Evolutionary conservation across 2,888 invertebrate genomes (phyloP), one percentile per base, ranked within the genome.

Genomic region (Cyaniris semiargus): DNA sequence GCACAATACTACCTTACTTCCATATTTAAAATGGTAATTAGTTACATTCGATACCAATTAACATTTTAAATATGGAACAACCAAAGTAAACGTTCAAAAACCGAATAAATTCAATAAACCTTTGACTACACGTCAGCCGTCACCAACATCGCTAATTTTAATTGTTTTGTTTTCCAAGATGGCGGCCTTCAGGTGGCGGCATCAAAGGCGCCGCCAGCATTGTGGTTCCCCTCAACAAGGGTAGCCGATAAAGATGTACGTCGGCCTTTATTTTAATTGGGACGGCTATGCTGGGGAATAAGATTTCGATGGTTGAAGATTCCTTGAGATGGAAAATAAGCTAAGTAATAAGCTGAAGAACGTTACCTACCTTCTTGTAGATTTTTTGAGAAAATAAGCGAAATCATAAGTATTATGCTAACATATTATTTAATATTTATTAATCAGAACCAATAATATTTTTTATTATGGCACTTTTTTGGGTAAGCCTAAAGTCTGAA

Each of bases 151-250:
- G 66, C 70, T 34, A 48, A 44, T 38, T 76, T 66, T 66, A 27
- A 66, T 66, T 66, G 66, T 66, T 66, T 66, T 66, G 66, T 23
- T 66, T 66, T 66, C 27, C 27, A 66, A 66, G 31, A 66, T 66
- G 66, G 66, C 66, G 66, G 15, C 66, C 15, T 23, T 66, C 66
- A 66, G 66, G 66, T 74, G 72, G 72, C 72, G 27, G 7, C 21
- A 8, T 74, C 48, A 90, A 92, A 87, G 79, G 78, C 81, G 87
- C 91, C 90, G 90, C 82, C 72, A 81, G 83, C 85, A 88, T 90
- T 89, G 87, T 82, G 81, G 79, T 79, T 80, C 80, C 81, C 81
- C 79, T 81, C 79, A 87, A 87, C 48, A 72, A 77, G 78, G 80
- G 77, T 66, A 27, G 27, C 66, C 27, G 66, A 66, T 66, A 66